Evolutionary conservation across 2,888 invertebrate genomes (phyloP).

Genomic region (Melinaea menophilus): DNA sequence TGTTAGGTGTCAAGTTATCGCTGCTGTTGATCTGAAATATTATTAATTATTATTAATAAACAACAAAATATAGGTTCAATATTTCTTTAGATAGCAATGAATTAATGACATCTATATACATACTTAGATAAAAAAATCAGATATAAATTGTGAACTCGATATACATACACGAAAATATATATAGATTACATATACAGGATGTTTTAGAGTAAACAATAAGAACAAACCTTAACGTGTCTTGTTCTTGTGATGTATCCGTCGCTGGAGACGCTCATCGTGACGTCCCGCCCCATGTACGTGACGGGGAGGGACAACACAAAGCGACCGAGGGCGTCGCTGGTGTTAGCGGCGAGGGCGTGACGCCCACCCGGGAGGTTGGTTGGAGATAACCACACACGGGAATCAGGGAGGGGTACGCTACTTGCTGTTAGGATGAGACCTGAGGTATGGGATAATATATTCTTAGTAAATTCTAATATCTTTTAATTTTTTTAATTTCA

Average conservation of each 20-base stretch:
- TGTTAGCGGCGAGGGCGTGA: constrained; percentile 66
- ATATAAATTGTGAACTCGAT: too few species aligned
- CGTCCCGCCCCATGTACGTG: constrained; percentile 58
- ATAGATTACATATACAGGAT: constrained; percentile 34
- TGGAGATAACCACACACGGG: background rate
- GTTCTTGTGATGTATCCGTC: constrained; percentile 78
- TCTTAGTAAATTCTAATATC: background rate
- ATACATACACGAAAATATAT: too few species aligned
- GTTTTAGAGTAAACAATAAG: background rate
- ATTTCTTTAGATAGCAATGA: too few species aligned
- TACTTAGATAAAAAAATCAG: too few species aligned
- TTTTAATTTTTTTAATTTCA: too few species aligned
- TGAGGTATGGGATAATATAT: background rate
- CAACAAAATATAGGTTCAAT: background rate
- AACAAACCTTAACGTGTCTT: constrained; percentile 64
- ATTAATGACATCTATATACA: too few species aligned
- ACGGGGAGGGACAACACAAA: constrained; percentile 69
- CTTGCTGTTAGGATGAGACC: background rate
- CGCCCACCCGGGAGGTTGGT: constrained; percentile 53
- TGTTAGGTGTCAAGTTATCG: constrained; percentile 70
- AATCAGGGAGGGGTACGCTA: constrained; percentile 75
- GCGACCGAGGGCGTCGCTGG: constrained; percentile 63
- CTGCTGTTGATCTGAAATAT: constrained; percentile 52
- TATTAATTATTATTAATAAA: background rate
- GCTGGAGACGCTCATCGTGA: constrained; percentile 76